Percentiles rank a stretch among this genome's conserved stretches.
phyloP scores from a whole-genome alignment of 2,113 vertebrate genomes.

The Hepsetus odoe region DNA sequence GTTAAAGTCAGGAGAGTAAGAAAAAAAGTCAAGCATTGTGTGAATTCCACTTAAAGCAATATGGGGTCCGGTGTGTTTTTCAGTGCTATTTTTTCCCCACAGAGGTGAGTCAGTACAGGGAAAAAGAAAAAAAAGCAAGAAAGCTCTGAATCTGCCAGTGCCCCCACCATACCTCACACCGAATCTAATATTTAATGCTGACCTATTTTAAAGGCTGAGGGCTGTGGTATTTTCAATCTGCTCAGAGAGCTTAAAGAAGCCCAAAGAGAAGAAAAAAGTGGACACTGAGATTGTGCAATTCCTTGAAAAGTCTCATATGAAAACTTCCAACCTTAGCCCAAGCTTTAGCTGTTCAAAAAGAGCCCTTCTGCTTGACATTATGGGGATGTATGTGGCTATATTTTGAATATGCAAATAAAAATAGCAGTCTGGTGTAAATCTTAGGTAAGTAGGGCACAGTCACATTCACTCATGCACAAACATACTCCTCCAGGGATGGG shows the following conservation, averaged over 20 bases:
- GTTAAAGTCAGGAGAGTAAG: background rate
- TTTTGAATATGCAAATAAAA: background rate
- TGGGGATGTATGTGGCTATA: background rate
- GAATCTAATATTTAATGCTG: conserved; percentile 57
- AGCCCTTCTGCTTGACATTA: too few species aligned
- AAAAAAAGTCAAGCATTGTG: background rate
- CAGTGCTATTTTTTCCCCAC: conserved; percentile 12
- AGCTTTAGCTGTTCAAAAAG: background rate
- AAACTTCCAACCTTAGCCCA: background rate
- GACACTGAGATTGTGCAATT: background rate
- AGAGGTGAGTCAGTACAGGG: conserved; percentile 7
- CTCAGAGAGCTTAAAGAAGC: conserved; percentile 36
- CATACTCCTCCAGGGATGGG: background rate
- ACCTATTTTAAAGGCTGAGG: conserved; percentile 52
- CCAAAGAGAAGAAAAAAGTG: background rate
- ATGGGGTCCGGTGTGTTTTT: conserved; percentile 8
- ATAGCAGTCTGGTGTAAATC: conserved; percentile 6
- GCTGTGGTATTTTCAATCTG: conserved; percentile 24
- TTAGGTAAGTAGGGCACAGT: conserved; percentile 43
- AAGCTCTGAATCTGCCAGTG: conserved; percentile 34
- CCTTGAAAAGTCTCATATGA: background rate
- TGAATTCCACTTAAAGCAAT: conserved; percentile 12
- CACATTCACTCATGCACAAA: conserved; percentile 28
- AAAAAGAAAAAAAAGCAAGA: conserved; percentile 14
- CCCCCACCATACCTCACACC: conserved; percentile 21